Base-by-base conservation (phyloP, 2,113 vertebrate species). In the Forbesichthys papilliferus region DNA sequence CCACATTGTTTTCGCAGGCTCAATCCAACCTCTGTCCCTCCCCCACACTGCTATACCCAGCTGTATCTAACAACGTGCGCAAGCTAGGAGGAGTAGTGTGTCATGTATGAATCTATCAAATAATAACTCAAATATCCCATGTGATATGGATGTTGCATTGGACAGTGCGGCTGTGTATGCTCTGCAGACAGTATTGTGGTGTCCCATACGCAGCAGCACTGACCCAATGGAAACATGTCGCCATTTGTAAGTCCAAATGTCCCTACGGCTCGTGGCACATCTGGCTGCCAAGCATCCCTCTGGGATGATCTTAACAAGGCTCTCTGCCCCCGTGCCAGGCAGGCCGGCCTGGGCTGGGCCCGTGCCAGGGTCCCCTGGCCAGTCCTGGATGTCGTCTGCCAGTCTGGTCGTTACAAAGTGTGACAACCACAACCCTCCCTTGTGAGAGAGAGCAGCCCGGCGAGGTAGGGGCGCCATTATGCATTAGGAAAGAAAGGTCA, bases 241-340 rank as follows among this genome's bases (percentile, higher is more conserved):
- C 53, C 46, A 63, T 75, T 69, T 66, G 68, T 70, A 56, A 58
- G 33, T 57, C 34, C 54, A 54, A 65, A 59, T 60, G 61, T 56
- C 67, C 69, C 69, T 66, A 36, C 56, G 57, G 13, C 70, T 77
- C 58, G 48, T 20, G 36, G 59, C 64, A 51, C 47, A 62, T 33
- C 20, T 9, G 0, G 9, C 52, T 59, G 70, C 81, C 75, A 74
- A 42, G 51, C 54, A 47, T 71, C 63, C 68, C 68, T 52, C 36
- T 52, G 46, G 48, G 69, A 64, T 68, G 34, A 53, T 7, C 4
- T 8, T 49, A 63, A 76, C 48, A 65, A 68, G 49, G 61, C 53
- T 8, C 63, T 78, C 60, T 27, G 65, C 74, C 27, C 55, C 52
- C 14, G 54, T 70, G 68, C 68, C 63, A 73, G 61, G 68, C 73